These are phyloP conservation scores for Proteles cristata DNA, from an alignment of 2,113 vertebrate species.

Conservation along the genomic window DNA sequence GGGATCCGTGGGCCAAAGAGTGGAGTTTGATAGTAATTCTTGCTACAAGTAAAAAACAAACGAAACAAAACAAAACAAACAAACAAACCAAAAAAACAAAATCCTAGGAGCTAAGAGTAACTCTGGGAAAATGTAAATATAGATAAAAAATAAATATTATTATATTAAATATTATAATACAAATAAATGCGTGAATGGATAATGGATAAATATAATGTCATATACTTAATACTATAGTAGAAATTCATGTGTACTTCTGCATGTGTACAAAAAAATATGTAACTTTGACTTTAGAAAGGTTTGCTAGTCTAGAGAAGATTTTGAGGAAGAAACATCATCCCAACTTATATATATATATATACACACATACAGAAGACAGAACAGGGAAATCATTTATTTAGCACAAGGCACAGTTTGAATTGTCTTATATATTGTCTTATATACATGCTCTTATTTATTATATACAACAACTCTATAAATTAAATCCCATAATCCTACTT, in stretches of 20 bases:
- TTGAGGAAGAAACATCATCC: background rate
- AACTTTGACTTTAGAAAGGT: background rate
- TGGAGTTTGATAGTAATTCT: background rate
- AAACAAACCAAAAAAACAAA: background rate
- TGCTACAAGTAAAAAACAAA: background rate
- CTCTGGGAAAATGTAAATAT: background rate
- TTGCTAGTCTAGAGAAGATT: background rate
- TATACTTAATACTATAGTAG: background rate
- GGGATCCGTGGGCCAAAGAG: background rate
- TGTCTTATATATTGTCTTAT: background rate
- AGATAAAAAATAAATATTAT: background rate
- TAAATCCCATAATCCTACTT: background rate
- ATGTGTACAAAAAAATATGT: background rate
- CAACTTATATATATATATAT: background rate
- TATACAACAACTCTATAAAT: background rate
- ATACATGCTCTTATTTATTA: background rate
- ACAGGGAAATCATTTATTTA: background rate
- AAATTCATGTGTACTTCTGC: background rate
- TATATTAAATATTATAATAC: background rate
- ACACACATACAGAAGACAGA: background rate
- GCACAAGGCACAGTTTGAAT: background rate
- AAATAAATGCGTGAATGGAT: background rate
- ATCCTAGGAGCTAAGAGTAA: background rate
- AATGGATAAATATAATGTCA: background rate
- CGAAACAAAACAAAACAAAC: background rate